A percentile compares a stretch with the other conserved stretches of the same genome.
Evolutionary conservation across 1,140 invertebrate genomes (phyloP).

Genomic region (Druon quercuslanigerum): DNA sequence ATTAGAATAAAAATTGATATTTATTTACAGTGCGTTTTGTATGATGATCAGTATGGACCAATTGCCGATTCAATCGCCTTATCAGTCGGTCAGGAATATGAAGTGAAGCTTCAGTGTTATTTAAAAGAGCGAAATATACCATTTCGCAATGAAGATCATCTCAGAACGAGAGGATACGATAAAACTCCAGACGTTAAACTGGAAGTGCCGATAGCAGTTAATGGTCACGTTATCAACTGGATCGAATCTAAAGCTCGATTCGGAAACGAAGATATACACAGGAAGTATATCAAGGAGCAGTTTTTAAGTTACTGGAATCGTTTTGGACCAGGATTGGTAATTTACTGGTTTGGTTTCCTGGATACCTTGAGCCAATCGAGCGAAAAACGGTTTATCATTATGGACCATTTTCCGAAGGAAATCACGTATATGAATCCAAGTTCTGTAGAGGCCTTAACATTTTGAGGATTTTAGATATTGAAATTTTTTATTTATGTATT

Average conservation of each 20-base stretch:
- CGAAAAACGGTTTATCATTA: constrained; percentile 83
- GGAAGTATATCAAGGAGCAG: constrained; percentile 90
- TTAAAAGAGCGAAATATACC: constrained; percentile 79
- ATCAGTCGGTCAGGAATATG: constrained; percentile 87
- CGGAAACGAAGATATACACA: constrained; percentile 89
- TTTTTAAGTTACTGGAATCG: constrained; percentile 94
- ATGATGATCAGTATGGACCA: constrained; percentile 80
- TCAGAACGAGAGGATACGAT: constrained; percentile 90
- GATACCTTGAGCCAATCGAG: constrained; percentile 79
- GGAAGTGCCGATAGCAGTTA: constrained; percentile 90
- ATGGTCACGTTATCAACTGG: constrained; percentile 94
- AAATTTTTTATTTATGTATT: neutral
- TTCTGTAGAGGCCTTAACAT: constrained; percentile 28
- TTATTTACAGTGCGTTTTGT: constrained; percentile 58
- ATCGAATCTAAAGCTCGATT: constrained; percentile 97
- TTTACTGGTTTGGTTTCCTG: constrained; percentile 97
- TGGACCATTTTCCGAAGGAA: constrained; percentile 79
- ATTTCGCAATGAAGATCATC: constrained; percentile 88
- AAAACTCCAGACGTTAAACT: constrained; percentile 97
- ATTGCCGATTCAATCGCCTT: constrained; percentile 84
- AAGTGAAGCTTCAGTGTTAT: constrained; percentile 80
- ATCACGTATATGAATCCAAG: constrained; percentile 68
- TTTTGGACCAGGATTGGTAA: constrained; percentile 95
- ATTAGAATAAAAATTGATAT: constrained; percentile 1
- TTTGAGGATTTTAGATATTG: neutral